Evolutionary conservation across 2,888 invertebrate genomes (phyloP).

Genomic region (Cephus pulcher): DNA sequence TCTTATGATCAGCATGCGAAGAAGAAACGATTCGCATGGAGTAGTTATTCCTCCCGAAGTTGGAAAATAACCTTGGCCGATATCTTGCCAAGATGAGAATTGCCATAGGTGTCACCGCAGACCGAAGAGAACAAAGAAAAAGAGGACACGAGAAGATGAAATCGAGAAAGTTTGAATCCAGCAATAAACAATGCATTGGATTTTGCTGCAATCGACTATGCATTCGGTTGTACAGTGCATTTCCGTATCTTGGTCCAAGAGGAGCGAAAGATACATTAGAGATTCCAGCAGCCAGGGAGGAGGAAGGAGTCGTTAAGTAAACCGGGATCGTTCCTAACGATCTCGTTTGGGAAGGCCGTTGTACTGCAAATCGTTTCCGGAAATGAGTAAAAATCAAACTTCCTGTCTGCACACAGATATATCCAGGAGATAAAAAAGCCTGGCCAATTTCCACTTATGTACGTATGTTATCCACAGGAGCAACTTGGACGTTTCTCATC

Average conservation of each 20-base stretch:
- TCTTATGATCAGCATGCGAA: conserved; percentile 7
- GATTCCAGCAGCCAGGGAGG: not conserved
- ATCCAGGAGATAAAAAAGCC: not conserved
- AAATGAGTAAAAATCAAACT: not conserved
- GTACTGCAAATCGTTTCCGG: not conserved
- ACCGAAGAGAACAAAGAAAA: not conserved
- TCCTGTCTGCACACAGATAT: not conserved
- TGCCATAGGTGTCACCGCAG: not conserved
- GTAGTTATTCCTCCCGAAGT: not conserved
- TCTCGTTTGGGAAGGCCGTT: not conserved
- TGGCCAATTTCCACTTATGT: not conserved
- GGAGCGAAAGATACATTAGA: not conserved
- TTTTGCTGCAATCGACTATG: not conserved
- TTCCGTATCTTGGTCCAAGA: not conserved
- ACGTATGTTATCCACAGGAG: not conserved
- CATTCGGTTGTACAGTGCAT: not conserved
- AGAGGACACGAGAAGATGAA: not conserved
- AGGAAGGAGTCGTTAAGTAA: not conserved
- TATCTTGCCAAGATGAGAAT: not conserved
- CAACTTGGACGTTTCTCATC: not conserved
- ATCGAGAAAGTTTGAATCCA: not conserved
- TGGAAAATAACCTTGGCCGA: not conserved
- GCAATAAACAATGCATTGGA: not conserved
- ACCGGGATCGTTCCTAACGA: not conserved
- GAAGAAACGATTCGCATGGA: conserved; percentile 8